These are phyloP conservation scores for Falcaria lacertinaria DNA, from an alignment of 2,888 invertebrate genomes.

Conservation along the genomic window DNA sequence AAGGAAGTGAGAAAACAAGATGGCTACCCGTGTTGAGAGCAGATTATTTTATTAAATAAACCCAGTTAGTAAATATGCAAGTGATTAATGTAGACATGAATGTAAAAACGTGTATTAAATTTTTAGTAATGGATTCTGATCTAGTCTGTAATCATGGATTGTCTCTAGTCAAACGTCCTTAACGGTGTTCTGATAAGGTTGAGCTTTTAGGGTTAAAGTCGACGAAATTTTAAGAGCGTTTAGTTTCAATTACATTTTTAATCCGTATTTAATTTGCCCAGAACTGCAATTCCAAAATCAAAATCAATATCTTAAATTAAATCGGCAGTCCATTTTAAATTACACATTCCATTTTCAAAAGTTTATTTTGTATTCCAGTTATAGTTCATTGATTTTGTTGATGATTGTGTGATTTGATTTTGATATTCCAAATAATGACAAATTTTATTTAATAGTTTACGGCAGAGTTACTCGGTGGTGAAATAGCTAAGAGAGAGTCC, in stretches of 20 bases:
- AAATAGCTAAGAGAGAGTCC: slow-evolving; percentile 33
- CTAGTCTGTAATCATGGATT: slow-evolving; percentile 28
- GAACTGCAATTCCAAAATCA: too few species aligned
- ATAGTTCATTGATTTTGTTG: too few species aligned
- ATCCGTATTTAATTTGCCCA: too few species aligned
- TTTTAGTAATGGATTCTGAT: slow-evolving; percentile 14
- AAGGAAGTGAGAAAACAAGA: neutral
- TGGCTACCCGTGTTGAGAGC: neutral
- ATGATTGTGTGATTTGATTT: too few species aligned
- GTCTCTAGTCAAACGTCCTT: slow-evolving; percentile 48
- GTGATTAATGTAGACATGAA: slow-evolving; percentile 37
- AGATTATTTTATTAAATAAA: slow-evolving; percentile 13
- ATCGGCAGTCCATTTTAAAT: too few species aligned
- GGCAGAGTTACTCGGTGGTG: too few species aligned
- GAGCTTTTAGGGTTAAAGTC: slow-evolving; percentile 69
- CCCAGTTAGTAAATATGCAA: slow-evolving; percentile 26
- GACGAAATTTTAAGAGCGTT: slow-evolving; percentile 43
- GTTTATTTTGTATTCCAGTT: too few species aligned
- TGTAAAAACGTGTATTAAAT: slow-evolving; percentile 18
- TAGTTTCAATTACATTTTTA: slow-evolving; percentile 12
- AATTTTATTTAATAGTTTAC: too few species aligned
- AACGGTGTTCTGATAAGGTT: slow-evolving; percentile 48
- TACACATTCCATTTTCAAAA: too few species aligned
- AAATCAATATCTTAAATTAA: too few species aligned
- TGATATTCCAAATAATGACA: too few species aligned